Evolutionary conservation across 2,888 invertebrate species (phyloP).

Genomic region (Allophyes oxyacanthae): DNA sequence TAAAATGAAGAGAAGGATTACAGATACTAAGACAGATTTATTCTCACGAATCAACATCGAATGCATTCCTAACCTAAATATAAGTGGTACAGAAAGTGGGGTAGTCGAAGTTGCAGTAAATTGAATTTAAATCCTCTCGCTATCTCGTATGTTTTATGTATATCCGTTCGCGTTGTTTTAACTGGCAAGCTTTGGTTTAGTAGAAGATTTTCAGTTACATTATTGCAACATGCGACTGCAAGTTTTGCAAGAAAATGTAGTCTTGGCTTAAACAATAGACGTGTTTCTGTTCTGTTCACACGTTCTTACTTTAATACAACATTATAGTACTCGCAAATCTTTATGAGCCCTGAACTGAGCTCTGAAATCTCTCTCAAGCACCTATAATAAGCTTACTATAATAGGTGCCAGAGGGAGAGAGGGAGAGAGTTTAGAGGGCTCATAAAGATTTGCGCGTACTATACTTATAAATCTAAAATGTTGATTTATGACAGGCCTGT

Average conservation of each 20-base stretch:
- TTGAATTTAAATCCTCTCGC: slow-evolving; percentile 51
- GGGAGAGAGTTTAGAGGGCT: no score
- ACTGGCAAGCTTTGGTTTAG: slow-evolving; percentile 28
- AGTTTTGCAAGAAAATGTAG: neutral
- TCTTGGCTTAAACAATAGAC: no score
- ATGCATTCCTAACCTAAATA: slow-evolving; percentile 49
- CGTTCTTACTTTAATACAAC: no score
- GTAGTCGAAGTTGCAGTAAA: slow-evolving; percentile 47
- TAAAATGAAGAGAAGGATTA: slow-evolving; percentile 4
- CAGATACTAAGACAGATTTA: slow-evolving; percentile 36
- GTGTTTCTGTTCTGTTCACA: no score
- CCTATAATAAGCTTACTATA: no score
- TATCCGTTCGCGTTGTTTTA: slow-evolving; percentile 46
- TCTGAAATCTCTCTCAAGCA: no score
- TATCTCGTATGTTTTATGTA: slow-evolving; percentile 49
- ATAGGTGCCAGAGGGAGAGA: no score
- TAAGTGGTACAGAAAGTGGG: slow-evolving; percentile 35
- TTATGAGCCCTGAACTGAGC: no score
- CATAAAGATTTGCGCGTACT: no score
- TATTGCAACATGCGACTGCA: slow-evolving; percentile 9
- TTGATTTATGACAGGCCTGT: no score
- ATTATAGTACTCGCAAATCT: no score
- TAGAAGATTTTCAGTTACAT: slow-evolving; percentile 27
- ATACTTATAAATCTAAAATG: no score
- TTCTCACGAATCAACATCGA: slow-evolving; percentile 27